Conservation (phyloP, 2,888 invertebrate genomes). For the Phyto melanocephala region DNA sequence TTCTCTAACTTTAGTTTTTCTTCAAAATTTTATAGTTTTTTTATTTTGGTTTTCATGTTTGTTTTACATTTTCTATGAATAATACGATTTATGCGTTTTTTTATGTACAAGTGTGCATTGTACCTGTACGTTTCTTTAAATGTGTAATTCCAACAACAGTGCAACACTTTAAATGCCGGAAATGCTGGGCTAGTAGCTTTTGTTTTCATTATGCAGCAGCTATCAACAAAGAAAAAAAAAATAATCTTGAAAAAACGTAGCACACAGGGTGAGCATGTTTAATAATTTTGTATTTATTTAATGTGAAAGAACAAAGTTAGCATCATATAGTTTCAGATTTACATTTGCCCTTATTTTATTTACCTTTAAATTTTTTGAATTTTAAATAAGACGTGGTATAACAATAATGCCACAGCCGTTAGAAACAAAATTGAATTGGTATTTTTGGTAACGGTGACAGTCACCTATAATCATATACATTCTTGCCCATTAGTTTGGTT, state of each 20-base stretch:
- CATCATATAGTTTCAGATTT: too few relatives aligned
- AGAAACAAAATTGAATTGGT: too few relatives aligned
- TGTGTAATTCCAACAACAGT: constrained; percentile 2
- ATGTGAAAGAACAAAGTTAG: too few relatives aligned
- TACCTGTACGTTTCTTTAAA: constrained; percentile 1
- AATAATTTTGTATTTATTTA: background rate
- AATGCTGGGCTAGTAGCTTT: constrained; percentile 16
- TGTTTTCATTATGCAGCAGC: background rate
- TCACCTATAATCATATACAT: too few relatives aligned
- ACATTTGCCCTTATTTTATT: too few relatives aligned
- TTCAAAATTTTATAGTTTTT: background rate
- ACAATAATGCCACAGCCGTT: too few relatives aligned
- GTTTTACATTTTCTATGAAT: background rate
- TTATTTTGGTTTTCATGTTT: background rate
- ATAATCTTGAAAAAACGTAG: background rate
- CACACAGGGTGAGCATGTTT: background rate
- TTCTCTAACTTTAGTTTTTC: background rate
- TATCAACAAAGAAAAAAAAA: background rate
- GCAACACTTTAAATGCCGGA: constrained; percentile 39
- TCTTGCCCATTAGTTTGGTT: too few relatives aligned
- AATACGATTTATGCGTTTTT: constrained; percentile 27
- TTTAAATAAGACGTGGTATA: too few relatives aligned
- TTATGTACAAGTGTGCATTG: too few relatives aligned
- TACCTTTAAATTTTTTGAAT: too few relatives aligned
- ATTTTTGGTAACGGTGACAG: too few relatives aligned